Evolutionary conservation across 2,888 invertebrate species (phyloP), one percentile per base, ranked within the genome.

Genomic region (Stictocephala bisonia): DNA sequence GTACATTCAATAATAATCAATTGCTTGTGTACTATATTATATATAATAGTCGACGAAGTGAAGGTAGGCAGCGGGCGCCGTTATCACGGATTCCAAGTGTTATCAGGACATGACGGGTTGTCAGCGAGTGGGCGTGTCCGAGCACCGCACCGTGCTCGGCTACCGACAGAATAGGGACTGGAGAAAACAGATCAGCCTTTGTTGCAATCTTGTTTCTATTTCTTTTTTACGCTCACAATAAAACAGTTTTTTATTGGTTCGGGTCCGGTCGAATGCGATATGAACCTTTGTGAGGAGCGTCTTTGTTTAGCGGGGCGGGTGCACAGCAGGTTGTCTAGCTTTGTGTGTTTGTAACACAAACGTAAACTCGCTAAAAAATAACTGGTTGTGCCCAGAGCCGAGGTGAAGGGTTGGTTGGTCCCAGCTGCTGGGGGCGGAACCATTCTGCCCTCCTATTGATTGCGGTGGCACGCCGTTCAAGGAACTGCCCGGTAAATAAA

Each of bases 161-260:
- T n/a, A n/a, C n/a, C 27, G 29, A 48, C 41, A 56, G 56, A 41
- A 53, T 56, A 70, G 56, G 40, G 35, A 18, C 41, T 26, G 70
- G 70, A 70, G 64, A 64, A 64, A 64, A 51, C 51, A 51, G 51
- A 13, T 50, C 24, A 31, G n/a, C 56, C 56, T 56, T 56, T 56
- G 70, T 70, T 53, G 70, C 70, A 35, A 53, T 51, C 40, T 24
- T 70, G 56, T 56, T 70, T 56, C 70, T 31, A 27, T 68, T 68
- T 50, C 35, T 51, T 68, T 68, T 67, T 68, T 51, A 67, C 68
- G 24, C 31, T 35, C 51, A 22, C 51, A 68, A 50, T 51, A 68
- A 68, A 68, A 50, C 31, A 20, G 68, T 68, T 68, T 68, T 51
- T 67, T 68, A 51, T 51, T 68, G 50, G 68, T 50, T 68, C 68